Conservation (phyloP, 2,888 invertebrate species). For the Helobdella robusta region DNA sequence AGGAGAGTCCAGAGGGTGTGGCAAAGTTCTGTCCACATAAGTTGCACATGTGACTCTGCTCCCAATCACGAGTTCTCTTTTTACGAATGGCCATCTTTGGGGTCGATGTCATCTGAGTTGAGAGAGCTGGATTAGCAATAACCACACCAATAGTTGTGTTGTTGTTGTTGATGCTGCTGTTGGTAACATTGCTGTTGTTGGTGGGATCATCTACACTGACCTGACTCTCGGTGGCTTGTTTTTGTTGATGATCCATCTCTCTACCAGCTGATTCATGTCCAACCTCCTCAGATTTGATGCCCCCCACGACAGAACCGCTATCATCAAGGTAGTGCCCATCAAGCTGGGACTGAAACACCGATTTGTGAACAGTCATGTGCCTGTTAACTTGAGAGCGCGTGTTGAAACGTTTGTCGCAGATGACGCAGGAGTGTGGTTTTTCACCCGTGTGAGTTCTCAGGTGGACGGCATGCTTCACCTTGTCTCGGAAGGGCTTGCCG, state of each 20-base stretch:
- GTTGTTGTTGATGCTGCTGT: too few species aligned
- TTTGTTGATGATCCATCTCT: neutral
- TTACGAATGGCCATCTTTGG: neutral
- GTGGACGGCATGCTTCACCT: slow-evolving; percentile 25
- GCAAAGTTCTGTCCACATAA: slow-evolving; percentile 25
- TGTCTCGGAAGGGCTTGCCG: slow-evolving; percentile 20
- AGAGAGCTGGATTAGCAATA: too few species aligned
- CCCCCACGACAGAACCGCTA: slow-evolving; percentile 6
- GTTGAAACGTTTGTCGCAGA: slow-evolving; percentile 28
- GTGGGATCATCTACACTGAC: too few species aligned
- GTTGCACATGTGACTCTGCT: slow-evolving; percentile 25
- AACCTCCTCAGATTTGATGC: slow-evolving; percentile 19
- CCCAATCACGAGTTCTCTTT: slow-evolving; percentile 14
- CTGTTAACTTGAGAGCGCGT: slow-evolving; percentile 24
- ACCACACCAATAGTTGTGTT: too few species aligned
- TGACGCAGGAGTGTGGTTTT: slow-evolving; percentile 25
- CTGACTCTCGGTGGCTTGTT: slow-evolving; percentile 8
- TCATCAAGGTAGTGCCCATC: too few species aligned
- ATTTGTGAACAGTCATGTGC: slow-evolving; percentile 24
- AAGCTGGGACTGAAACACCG: slow-evolving; percentile 9
- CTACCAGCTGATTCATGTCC: neutral
- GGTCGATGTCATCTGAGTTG: neutral
- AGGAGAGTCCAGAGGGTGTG: slow-evolving; percentile 22
- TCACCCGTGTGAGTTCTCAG: slow-evolving; percentile 27
- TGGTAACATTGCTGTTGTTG: too few species aligned